Evolutionary conservation across 1,140 invertebrate species (phyloP).

Genomic region (Drosophila elegans): DNA sequence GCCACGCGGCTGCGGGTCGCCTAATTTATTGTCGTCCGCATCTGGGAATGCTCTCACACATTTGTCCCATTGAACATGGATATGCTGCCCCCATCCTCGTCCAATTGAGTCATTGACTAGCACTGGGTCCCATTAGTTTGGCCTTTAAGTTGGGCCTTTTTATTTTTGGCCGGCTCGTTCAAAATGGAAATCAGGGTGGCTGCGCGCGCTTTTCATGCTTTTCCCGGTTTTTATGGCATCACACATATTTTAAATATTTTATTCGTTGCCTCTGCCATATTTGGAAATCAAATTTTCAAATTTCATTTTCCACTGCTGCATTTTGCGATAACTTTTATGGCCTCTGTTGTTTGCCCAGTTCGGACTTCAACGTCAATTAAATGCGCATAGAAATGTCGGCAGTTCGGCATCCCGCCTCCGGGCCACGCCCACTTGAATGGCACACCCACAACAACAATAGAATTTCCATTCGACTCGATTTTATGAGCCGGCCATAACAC

Average conservation of each 20-base stretch:
- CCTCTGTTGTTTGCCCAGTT: constrained; percentile 56
- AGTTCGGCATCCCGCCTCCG: background rate
- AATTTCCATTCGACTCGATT: constrained; percentile 67
- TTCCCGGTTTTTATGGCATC: constrained; percentile 43
- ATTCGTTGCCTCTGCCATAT: constrained; percentile 51
- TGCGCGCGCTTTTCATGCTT: constrained; percentile 1
- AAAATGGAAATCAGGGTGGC: constrained; percentile 69
- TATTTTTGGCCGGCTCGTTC: constrained; percentile 56
- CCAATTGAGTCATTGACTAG: constrained; percentile 81
- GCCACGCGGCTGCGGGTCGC: constrained; percentile 72
- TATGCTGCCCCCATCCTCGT: constrained; percentile 5
- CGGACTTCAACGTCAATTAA: constrained; percentile 70
- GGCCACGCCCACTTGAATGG: constrained; percentile 12
- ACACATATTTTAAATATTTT: constrained; percentile 66
- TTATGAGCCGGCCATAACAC: constrained; percentile 66
- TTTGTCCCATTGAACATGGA: too few relatives aligned
- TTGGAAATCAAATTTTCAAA: constrained; percentile 78
- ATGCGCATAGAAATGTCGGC: constrained; percentile 40
- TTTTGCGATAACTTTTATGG: constrained; percentile 80
- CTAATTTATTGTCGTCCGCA: constrained; percentile 69
- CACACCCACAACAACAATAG: constrained; percentile 57
- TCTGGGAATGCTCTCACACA: constrained; percentile 42
- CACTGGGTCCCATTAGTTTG: constrained; percentile 60
- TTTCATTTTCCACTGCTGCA: constrained; percentile 51
- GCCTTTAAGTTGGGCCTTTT: constrained; percentile 41